phyloP scores from a whole-genome alignment of 1,140 invertebrate genomes.

The Potamilus streckersoni region DNA sequence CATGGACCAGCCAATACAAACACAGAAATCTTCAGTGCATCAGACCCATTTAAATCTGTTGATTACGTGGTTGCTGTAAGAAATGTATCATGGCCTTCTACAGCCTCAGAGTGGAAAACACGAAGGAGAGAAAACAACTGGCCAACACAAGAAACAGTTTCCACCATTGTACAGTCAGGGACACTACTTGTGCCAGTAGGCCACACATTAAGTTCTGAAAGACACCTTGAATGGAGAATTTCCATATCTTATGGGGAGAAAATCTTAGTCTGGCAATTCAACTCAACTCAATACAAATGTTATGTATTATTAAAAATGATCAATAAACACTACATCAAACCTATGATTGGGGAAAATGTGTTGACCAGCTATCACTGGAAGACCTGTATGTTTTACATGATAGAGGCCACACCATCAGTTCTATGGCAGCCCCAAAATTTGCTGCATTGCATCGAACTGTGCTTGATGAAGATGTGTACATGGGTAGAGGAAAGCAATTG shows the following conservation, averaged over 20 bases:
- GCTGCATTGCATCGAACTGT: constrained; percentile 1
- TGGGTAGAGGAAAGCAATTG: background rate
- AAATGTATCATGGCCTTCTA: too few species aligned
- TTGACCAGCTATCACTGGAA: constrained; percentile 8
- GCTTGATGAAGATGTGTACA: background rate
- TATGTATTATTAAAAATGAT: constrained; percentile 16
- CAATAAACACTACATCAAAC: constrained; percentile 7
- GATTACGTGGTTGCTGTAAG: too few species aligned
- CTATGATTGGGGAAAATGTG: background rate
- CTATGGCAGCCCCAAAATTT: constrained; percentile 6
- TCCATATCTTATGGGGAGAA: constrained; percentile 17
- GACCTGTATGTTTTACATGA: constrained; percentile 10
- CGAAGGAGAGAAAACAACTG: too few species aligned
- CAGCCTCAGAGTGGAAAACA: too few species aligned
- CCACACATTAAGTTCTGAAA: background rate
- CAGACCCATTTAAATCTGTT: too few species aligned
- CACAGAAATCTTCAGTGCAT: too few species aligned
- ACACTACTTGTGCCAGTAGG: constrained; percentile 8
- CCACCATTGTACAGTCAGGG: background rate
- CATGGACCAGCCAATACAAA: too few species aligned
- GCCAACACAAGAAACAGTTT: too few species aligned
- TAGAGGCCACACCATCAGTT: background rate
- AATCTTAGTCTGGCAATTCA: constrained; percentile 6
- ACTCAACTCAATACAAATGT: constrained; percentile 11
- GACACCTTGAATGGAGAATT: constrained; percentile 14